These are phyloP conservation scores for Patiria pectinifera DNA, from an alignment of 53 echinoderm and acorn worm species.

Conservation along the genomic window DNA sequence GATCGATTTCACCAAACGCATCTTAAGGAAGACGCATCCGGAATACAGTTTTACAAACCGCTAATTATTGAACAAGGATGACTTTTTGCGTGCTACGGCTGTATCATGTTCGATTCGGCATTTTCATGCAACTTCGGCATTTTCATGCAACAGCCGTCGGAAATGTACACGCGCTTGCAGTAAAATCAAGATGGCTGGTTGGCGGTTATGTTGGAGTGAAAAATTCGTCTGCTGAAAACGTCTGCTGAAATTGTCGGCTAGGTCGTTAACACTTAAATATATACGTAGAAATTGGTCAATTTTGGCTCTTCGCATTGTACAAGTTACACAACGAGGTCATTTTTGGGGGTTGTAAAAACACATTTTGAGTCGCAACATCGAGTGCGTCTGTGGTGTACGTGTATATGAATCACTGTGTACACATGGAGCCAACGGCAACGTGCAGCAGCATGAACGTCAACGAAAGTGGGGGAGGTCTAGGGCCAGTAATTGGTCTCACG, in stretches of 20 bases:
- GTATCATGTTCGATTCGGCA: too few relatives aligned
- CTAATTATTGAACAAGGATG: too few relatives aligned
- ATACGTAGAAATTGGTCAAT: slow-evolving; percentile 16
- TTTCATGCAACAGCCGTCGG: too few relatives aligned
- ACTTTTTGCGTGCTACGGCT: too few relatives aligned
- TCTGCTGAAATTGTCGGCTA: too few relatives aligned
- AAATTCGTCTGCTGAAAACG: slow-evolving; percentile 13
- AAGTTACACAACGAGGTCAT: not conserved
- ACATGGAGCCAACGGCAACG: too few relatives aligned
- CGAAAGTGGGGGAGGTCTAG: too few relatives aligned
- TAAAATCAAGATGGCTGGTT: slow-evolving; percentile 36
- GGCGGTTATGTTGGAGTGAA: not conserved
- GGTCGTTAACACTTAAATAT: not conserved
- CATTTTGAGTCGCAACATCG: too few relatives aligned
- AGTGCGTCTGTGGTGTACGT: not conserved
- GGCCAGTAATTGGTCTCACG: too few relatives aligned
- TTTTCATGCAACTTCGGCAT: too few relatives aligned
- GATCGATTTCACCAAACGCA: slow-evolving; percentile 20
- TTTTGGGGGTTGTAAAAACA: not conserved
- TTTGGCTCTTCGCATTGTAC: not conserved
- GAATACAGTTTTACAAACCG: not conserved
- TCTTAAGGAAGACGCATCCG: slow-evolving; percentile 21
- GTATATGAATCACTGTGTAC: too few relatives aligned
- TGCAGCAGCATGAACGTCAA: too few relatives aligned
- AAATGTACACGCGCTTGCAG: not conserved